phyloP scores from a whole-genome alignment of 2,888 invertebrate genomes.

The Mesorhabditis sp. region DNA sequence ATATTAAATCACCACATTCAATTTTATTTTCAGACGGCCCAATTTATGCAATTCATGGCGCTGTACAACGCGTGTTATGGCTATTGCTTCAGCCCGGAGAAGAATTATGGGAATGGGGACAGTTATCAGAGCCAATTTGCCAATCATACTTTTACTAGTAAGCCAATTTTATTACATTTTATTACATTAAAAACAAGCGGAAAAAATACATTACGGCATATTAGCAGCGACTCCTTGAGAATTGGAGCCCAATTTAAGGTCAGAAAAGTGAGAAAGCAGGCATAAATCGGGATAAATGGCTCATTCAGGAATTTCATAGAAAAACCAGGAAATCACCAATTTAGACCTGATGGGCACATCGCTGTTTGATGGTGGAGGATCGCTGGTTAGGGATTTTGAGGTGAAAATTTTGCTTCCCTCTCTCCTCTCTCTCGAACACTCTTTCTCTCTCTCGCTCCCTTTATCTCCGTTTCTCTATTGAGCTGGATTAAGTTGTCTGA shows the following conservation, averaged over 20 bases:
- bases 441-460: too few species aligned
- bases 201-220: neutral
- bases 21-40: conserved; percentile 16
- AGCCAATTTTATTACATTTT: neutral
- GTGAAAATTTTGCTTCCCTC: neutral
- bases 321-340: too few species aligned
- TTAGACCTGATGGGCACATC: neutral
- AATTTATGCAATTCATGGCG: conserved; percentile 13
- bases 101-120: conserved; percentile 7
- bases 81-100: conserved; percentile 20
- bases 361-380: conserved; percentile 3
- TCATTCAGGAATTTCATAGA: neutral
- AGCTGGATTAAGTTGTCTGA: too few species aligned
- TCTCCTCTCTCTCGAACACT: too few species aligned
- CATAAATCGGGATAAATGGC: neutral
- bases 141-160: conserved; percentile 11
- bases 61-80: conserved; percentile 35
- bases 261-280: too few species aligned
- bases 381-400: neutral
- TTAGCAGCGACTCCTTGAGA: neutral
- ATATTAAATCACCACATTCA: neutral
- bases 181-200: neutral
- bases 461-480: too few species aligned
- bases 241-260: too few species aligned
- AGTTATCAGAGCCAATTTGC: conserved; percentile 10